These are phyloP conservation scores for Labrus mixtus DNA, from an alignment of 2,113 vertebrate species.

Conservation along the genomic window DNA sequence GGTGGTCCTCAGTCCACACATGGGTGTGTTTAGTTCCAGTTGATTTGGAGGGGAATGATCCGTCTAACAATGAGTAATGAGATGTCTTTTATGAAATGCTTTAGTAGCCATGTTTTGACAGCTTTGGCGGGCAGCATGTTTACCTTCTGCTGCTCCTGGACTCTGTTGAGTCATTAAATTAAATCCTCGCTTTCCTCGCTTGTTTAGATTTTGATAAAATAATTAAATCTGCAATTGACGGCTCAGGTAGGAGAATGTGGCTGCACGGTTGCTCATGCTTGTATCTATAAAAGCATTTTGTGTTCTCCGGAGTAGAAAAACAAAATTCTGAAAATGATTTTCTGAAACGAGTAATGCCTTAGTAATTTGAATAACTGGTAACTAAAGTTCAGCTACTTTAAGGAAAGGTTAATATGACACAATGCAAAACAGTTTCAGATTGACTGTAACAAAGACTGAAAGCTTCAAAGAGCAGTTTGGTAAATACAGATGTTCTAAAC, in stretches of 20 bases:
- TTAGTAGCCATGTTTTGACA: conserved; percentile 19
- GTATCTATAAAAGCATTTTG: conserved; percentile 1
- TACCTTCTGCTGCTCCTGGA: background rate
- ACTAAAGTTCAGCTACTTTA: conserved; percentile 4
- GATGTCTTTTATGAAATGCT: conserved; percentile 37
- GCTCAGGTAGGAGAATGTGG: conserved; percentile 1
- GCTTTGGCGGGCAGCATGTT: background rate
- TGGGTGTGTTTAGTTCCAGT: conserved; percentile 74
- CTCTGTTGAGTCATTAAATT: conserved; percentile 4
- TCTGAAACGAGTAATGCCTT: conserved; percentile 19
- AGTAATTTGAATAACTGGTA: conserved; percentile 2
- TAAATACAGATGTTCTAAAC: no score
- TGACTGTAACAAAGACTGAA: conserved; percentile 6
- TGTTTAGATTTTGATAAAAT: background rate
- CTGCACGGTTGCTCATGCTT: conserved; percentile 6
- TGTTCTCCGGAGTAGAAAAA: conserved; percentile 1
- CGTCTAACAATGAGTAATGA: conserved; percentile 63
- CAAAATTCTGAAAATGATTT: conserved; percentile 20
- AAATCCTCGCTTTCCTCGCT: background rate
- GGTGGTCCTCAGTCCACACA: conserved; percentile 55
- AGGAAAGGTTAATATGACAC: conserved; percentile 51
- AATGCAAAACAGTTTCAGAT: background rate
- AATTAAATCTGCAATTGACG: background rate
- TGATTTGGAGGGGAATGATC: conserved; percentile 64
- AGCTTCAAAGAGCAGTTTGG: no score